Percentiles rank a stretch among this genome's conserved stretches.
Evolutionary conservation across 2,888 invertebrate species (phyloP).

Genomic region (Nomada flava): DNA sequence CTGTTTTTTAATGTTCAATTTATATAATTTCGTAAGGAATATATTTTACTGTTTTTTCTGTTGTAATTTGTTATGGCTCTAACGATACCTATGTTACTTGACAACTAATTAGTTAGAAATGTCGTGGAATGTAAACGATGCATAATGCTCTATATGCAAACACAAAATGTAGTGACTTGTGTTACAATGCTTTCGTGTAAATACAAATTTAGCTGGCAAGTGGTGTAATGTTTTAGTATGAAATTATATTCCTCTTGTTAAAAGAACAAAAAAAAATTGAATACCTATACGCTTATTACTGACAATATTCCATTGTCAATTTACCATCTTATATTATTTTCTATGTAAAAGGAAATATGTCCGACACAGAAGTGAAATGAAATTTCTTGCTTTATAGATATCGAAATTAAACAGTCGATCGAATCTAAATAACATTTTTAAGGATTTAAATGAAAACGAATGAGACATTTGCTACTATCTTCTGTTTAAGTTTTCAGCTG

Average conservation of each 20-base stretch:
- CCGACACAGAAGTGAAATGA: too few species aligned
- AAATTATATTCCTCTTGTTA: background rate
- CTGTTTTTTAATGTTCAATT: background rate
- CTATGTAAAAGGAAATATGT: too few species aligned
- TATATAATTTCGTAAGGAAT: constrained; percentile 1
- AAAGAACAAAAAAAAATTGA: background rate
- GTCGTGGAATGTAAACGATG: background rate
- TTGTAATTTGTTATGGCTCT: background rate
- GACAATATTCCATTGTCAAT: background rate
- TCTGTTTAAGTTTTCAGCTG: constrained; percentile 65
- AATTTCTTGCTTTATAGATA: too few species aligned
- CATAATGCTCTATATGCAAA: background rate
- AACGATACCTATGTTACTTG: background rate
- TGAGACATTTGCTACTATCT: constrained; percentile 39
- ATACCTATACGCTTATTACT: background rate
- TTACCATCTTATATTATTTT: too few species aligned
- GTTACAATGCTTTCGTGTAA: background rate
- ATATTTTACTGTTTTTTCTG: background rate
- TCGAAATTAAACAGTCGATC: too few species aligned
- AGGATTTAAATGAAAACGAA: background rate
- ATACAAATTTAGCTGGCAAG: background rate
- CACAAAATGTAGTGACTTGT: background rate
- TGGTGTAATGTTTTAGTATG: background rate
- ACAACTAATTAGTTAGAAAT: background rate
- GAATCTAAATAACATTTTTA: too few species aligned